Percentiles rank a stretch among this genome's conserved stretches.
phyloP scores from a whole-genome alignment of 2,888 invertebrate species.

The Syrphus vitripennis region DNA sequence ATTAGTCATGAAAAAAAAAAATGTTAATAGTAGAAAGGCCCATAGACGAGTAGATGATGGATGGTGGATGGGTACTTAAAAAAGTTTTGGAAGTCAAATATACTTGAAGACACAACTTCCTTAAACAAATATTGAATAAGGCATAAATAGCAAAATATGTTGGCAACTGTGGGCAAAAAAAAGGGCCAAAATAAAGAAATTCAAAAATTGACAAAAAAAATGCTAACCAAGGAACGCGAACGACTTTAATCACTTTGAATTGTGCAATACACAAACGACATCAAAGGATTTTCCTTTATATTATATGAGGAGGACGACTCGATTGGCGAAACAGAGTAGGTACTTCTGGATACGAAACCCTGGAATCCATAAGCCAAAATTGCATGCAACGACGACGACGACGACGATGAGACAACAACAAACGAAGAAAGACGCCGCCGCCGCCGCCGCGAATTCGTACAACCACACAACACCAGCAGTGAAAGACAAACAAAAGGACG shows the following conservation, averaged over 20 bases:
- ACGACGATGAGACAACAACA: slow-evolving; percentile 39
- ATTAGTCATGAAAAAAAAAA: too few relatives aligned
- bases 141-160: too few relatives aligned
- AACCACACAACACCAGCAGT: slow-evolving; percentile 47
- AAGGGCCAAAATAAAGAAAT: slow-evolving; percentile 1
- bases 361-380: slow-evolving; percentile 56
- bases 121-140: too few relatives aligned
- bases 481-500: slow-evolving; percentile 67
- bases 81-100: too few relatives aligned
- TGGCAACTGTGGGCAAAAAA: not conserved
- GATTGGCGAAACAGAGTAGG: slow-evolving; percentile 17
- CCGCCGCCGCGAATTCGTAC: slow-evolving; percentile 46
- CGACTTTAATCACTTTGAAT: slow-evolving; percentile 69
- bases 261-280: slow-evolving; percentile 66
- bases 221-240: slow-evolving; percentile 54
- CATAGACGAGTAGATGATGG: too few relatives aligned
- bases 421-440: slow-evolving; percentile 44
- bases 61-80: too few relatives aligned
- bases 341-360: slow-evolving; percentile 36
- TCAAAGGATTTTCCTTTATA: slow-evolving; percentile 62
- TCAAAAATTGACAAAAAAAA: not conserved
- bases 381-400: slow-evolving; percentile 37
- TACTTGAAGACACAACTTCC: too few relatives aligned
- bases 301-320: slow-evolving; percentile 18
- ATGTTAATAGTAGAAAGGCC: too few relatives aligned